A percentile compares a stretch with the other conserved stretches of the same genome.
Evolutionary conservation across 92 coral and sea anemone species (phyloP).

Genomic region (Zoanthus sansibaricus): DNA sequence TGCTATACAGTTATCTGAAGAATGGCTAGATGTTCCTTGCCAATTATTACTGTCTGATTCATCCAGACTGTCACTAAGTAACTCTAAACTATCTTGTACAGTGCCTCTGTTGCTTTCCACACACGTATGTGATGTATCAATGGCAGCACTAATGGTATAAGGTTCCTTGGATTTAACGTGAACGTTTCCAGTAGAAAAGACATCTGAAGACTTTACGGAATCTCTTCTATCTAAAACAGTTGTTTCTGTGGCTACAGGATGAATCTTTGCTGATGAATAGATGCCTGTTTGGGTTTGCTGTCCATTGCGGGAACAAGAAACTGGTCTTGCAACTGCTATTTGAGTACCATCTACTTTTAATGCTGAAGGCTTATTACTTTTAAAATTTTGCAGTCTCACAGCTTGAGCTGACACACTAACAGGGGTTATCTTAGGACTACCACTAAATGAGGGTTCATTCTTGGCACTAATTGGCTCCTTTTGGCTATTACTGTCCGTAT

Average conservation of each 20-base stretch:
- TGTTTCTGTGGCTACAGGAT: not conserved
- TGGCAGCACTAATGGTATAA: not conserved
- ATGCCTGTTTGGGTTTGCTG: not conserved
- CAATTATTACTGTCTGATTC: constrained; percentile 3
- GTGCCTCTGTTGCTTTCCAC: not conserved
- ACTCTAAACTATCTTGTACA: constrained; percentile 73
- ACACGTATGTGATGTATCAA: not conserved
- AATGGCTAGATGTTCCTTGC: not conserved
- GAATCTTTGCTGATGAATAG: not conserved
- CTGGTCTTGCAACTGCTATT: not conserved
- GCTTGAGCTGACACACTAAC: not conserved
- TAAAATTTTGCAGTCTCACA: not conserved
- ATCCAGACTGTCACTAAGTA: constrained; percentile 75
- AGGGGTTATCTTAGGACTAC: not conserved
- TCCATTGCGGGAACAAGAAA: not conserved
- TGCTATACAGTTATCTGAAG: not conserved
- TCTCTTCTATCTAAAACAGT: not conserved
- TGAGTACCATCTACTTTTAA: not conserved
- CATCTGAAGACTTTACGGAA: not conserved
- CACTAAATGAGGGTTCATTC: not conserved
- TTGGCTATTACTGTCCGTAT: not conserved
- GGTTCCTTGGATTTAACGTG: constrained; percentile 5
- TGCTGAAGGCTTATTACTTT: not conserved
- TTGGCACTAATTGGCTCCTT: constrained; percentile 38
- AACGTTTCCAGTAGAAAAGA: not conserved